Evolutionary conservation across 2,888 invertebrate genomes (phyloP), one percentile per base, ranked within the genome.

Genomic region (Prenolepis imparis): DNA sequence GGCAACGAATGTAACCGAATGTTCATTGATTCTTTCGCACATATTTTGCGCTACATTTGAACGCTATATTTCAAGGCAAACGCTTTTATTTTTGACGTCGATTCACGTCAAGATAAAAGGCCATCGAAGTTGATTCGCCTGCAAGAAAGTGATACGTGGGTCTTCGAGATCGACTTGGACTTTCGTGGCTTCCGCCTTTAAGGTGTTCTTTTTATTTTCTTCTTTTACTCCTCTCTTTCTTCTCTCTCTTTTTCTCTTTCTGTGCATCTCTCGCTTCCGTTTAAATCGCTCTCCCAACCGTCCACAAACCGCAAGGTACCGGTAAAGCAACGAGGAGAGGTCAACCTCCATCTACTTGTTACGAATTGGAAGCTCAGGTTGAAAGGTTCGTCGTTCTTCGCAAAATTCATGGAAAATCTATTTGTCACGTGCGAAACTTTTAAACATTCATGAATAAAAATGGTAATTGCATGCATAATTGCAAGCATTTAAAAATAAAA

Each of bases 131-230:
- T 67, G 39, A 67, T 67, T 77, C 55, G 41, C n/a, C 55, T 77
- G 39, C 55, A 67, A 67, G 55, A 77, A 77, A 57, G 39, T 55
- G 24, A 67, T 66, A 66, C 39, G 15, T 66, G 55, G 3, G 12
- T 55, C 12, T 67, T 11, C 28, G 3, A 28, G 28, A 66, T 67
- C 55, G 39, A 39, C 41, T 15, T 36, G 52, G 21, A 75, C 75
- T 77, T 77, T 48, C 9, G n/a, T 39, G 28, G n/a, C n/a, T 77
- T 77, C n/a, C 28, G 28, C 15, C 28, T 77, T 77, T 66, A 24
- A 77, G 28, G 21, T 48, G 57, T 59, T 36, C 48, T 24, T 57
- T 64, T 57, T 44, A 32, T 44, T 41, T 80, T 28, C 36, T 67
- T 36, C 15, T 21, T 36, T 66, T 24, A 1, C 36, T 48, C 36